These are phyloP conservation scores for Hyles euphorbiae DNA, from an alignment of 1,140 invertebrate genomes.

Conservation along the genomic window DNA sequence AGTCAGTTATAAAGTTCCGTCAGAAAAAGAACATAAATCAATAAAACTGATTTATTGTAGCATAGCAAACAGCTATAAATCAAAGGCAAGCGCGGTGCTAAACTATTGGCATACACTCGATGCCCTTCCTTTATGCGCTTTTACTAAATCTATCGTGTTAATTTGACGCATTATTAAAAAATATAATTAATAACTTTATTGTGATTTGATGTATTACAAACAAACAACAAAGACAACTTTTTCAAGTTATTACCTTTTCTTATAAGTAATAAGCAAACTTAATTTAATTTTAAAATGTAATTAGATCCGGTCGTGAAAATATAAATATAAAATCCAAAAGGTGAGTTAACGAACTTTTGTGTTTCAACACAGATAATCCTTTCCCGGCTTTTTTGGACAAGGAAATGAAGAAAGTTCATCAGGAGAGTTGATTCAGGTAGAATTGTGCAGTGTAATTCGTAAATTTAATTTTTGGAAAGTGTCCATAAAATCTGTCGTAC, in stretches of 20 bases:
- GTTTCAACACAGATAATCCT: no score
- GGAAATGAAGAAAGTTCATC: constrained; percentile 11
- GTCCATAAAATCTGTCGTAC: no score
- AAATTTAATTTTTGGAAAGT: no score
- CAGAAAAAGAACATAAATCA: constrained; percentile 36
- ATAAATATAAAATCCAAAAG: no score
- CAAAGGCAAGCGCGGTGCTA: constrained; percentile 31
- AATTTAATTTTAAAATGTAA: background rate
- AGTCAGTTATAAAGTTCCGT: constrained; percentile 4
- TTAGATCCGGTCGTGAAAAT: background rate
- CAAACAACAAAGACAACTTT: no score
- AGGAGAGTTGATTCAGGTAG: background rate
- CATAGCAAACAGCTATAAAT: constrained; percentile 59
- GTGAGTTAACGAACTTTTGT: no score
- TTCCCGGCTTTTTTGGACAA: constrained; percentile 1
- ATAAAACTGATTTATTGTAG: constrained; percentile 58
- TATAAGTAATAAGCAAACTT: background rate
- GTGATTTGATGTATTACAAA: no score
- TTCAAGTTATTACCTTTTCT: background rate
- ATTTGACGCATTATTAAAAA: background rate
- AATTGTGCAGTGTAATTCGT: no score
- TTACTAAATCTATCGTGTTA: background rate
- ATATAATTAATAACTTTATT: background rate
- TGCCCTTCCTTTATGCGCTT: constrained; percentile 2
- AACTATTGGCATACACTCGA: constrained; percentile 8